phyloP scores from a whole-genome alignment of 2,113 vertebrate genomes.

The Melanerpes aurifrons region DNA sequence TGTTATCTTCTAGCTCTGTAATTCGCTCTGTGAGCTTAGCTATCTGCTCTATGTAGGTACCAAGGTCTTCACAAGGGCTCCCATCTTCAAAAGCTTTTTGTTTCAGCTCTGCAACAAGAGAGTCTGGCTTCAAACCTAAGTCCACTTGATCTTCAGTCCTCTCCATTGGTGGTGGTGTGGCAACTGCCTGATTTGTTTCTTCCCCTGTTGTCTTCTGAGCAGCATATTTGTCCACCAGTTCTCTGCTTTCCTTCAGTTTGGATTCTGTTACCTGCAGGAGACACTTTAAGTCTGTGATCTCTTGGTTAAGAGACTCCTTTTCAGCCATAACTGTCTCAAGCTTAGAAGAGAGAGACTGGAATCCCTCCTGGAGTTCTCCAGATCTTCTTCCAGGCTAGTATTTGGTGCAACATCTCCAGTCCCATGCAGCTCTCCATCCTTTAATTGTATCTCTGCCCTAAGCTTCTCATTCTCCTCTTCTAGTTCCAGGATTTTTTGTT shows the following conservation, averaged over 20 bases:
- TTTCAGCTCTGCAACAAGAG: not conserved
- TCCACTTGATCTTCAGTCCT: conserved; percentile 25
- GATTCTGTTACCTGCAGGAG: conserved; percentile 63
- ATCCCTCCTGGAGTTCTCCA: conserved; percentile 58
- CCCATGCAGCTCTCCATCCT: not conserved
- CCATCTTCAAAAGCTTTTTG: not conserved
- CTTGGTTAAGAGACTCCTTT: conserved; percentile 67
- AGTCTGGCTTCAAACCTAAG: not conserved
- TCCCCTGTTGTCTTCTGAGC: not conserved
- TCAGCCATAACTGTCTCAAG: conserved; percentile 66
- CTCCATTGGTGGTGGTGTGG: not conserved
- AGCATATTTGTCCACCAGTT: conserved; percentile 6
- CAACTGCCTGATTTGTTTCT: conserved; percentile 18
- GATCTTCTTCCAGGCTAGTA: conserved; percentile 59
- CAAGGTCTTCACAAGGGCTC: conserved; percentile 18
- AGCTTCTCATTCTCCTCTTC: conserved; percentile 95
- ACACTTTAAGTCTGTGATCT: conserved; percentile 62
- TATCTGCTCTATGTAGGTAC: conserved; percentile 48
- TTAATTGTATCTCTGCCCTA: conserved; percentile 58
- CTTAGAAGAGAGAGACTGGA: conserved; percentile 60
- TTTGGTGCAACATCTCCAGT: conserved; percentile 44
- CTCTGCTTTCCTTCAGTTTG: conserved; percentile 54
- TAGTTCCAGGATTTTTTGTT: conserved; percentile 93
- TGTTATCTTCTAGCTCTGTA: conserved; percentile 59
- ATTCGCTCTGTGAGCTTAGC: conserved; percentile 65